A percentile compares a stretch with the other conserved stretches of the same genome.
Evolutionary conservation across 2,888 invertebrate genomes (phyloP).

Genomic region (Willowsia nigromaculata): DNA sequence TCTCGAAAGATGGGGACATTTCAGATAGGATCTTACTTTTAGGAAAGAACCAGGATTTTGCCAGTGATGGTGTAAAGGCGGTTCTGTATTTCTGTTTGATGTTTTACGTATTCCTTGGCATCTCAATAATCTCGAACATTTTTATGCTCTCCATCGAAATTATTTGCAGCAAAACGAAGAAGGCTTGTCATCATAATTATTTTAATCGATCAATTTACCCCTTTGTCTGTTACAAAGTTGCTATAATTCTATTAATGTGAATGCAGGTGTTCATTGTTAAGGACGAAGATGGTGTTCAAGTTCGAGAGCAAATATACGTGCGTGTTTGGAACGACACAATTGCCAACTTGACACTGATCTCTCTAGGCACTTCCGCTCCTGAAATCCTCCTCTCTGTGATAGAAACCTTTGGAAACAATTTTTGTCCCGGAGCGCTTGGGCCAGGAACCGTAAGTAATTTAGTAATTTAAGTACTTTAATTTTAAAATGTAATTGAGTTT

Average conservation of each 20-base stretch:
- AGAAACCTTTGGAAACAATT: slow-evolving; percentile 81
- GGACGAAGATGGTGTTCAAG: slow-evolving; percentile 78
- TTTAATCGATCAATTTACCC: neutral
- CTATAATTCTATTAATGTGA: neutral
- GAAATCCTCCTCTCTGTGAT: slow-evolving; percentile 83
- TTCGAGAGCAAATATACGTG: slow-evolving; percentile 81
- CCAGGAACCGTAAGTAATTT: too few species aligned
- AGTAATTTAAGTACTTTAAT: too few species aligned
- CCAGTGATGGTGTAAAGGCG: slow-evolving; percentile 71
- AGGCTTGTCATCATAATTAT: slow-evolving; percentile 78
- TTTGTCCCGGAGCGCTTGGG: slow-evolving; percentile 80
- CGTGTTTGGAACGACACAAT: slow-evolving; percentile 83
- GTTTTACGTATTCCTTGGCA: slow-evolving; percentile 83
- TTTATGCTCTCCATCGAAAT: slow-evolving; percentile 83
- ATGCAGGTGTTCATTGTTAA: neutral
- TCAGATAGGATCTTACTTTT: slow-evolving; percentile 74
- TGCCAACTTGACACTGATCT: slow-evolving; percentile 83
- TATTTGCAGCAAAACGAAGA: slow-evolving; percentile 82
- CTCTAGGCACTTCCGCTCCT: slow-evolving; percentile 83
- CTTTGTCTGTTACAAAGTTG: neutral
- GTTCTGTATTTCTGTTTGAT: slow-evolving; percentile 81
- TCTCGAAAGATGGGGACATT: neutral
- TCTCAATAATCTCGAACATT: slow-evolving; percentile 83
- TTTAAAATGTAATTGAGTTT: too few species aligned
- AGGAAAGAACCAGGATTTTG: neutral